Percentiles rank a stretch among this genome's conserved stretches.
Conservation (phyloP, 2,797 vertebrate genomes). For the Halcyon leucocephala region DNA sequence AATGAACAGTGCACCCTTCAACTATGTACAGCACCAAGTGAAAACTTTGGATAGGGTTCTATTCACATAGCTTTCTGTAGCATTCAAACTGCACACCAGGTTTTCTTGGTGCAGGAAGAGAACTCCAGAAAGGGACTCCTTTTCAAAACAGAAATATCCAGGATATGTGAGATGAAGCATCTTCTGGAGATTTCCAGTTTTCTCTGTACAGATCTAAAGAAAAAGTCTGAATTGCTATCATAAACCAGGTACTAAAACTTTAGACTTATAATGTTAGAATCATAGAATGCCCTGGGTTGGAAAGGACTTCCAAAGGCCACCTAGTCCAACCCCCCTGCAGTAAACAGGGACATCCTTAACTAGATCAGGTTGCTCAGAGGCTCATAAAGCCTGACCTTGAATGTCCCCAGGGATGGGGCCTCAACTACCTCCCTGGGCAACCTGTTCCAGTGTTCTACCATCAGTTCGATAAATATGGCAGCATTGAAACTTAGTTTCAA, state of each 20-base stretch:
- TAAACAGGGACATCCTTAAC: too few species aligned
- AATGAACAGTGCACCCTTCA: neutral
- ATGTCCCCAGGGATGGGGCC: too few species aligned
- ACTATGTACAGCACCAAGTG: neutral
- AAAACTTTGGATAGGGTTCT: neutral
- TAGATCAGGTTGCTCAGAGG: too few species aligned
- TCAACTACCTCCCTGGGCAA: too few species aligned
- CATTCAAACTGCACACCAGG: neutral
- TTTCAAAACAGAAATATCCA: neutral
- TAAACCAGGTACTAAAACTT: neutral
- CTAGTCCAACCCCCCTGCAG: too few species aligned
- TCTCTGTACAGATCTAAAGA: neutral
- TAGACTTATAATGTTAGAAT: neutral
- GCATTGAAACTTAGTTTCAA: too few species aligned
- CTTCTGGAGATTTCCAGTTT: accelerated
- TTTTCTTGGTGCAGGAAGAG: neutral
- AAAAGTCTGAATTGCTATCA: neutral
- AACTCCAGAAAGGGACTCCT: neutral
- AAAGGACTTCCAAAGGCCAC: too few species aligned
- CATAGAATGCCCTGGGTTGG: neutral
- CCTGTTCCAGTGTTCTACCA: too few species aligned
- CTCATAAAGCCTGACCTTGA: too few species aligned
- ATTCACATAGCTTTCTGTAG: neutral
- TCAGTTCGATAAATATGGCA: too few species aligned
- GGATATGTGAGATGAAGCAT: neutral